Evolutionary conservation across 2,797 vertebrate genomes (phyloP).

Genomic region (Dendrocincla fuliginosa): DNA sequence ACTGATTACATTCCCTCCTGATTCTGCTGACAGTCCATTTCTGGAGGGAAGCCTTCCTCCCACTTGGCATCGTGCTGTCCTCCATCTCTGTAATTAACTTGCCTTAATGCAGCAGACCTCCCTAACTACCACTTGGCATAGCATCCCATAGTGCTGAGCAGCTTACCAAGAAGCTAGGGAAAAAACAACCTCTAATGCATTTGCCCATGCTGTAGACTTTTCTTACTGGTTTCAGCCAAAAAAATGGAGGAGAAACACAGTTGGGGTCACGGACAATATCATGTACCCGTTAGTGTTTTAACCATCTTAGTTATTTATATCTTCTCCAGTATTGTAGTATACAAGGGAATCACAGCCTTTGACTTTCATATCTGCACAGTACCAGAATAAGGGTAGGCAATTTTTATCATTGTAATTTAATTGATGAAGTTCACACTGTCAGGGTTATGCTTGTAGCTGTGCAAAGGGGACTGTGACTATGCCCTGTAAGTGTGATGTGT

Average conservation of each 20-base stretch:
- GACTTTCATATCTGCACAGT: not conserved
- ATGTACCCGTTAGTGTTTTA: not conserved
- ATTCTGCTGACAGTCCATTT: not conserved
- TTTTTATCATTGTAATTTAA: not conserved
- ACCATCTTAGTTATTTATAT: not conserved
- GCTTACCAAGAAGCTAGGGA: not conserved
- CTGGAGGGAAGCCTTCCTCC: constrained; percentile 13
- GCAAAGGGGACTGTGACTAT: not conserved
- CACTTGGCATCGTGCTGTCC: not conserved
- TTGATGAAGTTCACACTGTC: not conserved
- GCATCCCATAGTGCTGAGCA: not conserved
- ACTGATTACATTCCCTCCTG: not conserved
- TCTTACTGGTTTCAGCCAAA: not conserved
- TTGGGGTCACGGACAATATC: not conserved
- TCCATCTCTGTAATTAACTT: constrained; percentile 16
- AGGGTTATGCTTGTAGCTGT: not conserved
- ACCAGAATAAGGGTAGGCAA: not conserved
- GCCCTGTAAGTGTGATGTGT: not conserved
- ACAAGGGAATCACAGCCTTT: not conserved
- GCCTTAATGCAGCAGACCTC: not conserved
- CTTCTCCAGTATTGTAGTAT: not conserved
- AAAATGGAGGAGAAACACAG: not conserved
- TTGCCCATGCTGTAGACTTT: not conserved
- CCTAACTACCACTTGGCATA: not conserved
- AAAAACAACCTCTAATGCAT: not conserved